Percentiles rank a stretch among this genome's conserved stretches.
These are phyloP conservation scores for Palythoa heliodiscus DNA, from an alignment of 92 coral and sea anemone genomes.

Conservation along the genomic window DNA sequence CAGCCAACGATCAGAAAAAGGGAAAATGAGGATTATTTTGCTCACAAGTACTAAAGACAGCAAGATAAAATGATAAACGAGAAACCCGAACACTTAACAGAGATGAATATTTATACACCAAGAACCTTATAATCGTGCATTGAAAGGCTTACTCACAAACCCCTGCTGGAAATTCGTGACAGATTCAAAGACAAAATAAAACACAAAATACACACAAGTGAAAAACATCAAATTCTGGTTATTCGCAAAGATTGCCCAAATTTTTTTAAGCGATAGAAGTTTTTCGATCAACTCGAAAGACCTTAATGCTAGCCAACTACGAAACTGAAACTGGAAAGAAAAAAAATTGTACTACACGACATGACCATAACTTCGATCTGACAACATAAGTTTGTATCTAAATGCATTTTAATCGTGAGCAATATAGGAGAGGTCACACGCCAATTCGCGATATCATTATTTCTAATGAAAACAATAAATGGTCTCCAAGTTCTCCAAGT, in stretches of 20 bases:
- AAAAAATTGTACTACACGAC: background rate
- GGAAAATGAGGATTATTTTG: background rate
- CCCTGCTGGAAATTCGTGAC: constrained; percentile 5
- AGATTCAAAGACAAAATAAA: background rate
- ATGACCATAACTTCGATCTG: background rate
- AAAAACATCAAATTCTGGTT: background rate
- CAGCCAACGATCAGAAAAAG: background rate
- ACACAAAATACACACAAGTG: background rate
- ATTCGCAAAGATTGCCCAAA: background rate
- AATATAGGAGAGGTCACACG: constrained; percentile 29
- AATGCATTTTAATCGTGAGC: background rate
- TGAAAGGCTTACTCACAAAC: constrained; percentile 25
- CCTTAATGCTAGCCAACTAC: background rate
- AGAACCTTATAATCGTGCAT: background rate
- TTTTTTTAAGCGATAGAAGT: background rate
- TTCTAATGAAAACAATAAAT: constrained; percentile 3
- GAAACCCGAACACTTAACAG: background rate
- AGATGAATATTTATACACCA: background rate
- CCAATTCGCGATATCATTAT: background rate
- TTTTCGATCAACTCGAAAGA: background rate
- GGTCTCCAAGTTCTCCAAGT: background rate
- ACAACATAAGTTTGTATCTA: background rate
- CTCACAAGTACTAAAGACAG: background rate
- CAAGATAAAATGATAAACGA: constrained; percentile 2
- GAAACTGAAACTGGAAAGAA: background rate